phyloP scores from a whole-genome alignment of 1,140 invertebrate genomes.

The Pentalonia nigronervosa region DNA sequence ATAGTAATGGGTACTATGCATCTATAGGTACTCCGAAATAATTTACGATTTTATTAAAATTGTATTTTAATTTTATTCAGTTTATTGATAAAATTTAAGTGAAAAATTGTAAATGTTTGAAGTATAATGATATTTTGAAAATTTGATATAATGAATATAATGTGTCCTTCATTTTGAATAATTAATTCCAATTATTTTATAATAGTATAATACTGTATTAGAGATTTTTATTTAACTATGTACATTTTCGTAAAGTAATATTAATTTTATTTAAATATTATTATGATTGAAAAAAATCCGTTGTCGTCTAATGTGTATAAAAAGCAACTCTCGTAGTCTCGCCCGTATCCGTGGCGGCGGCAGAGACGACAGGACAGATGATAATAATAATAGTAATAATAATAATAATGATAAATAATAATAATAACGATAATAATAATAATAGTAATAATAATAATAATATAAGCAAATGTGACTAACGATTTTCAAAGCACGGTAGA shows the following conservation, averaged over 20 bases:
- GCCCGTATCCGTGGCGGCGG: not conserved
- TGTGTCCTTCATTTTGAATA: not conserved
- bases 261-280: not conserved
- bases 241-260: not conserved
- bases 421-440: conserved; percentile 48
- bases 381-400: conserved; percentile 3
- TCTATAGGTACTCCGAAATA: not conserved
- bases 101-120: not conserved
- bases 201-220: not conserved
- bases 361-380: conserved; percentile 31
- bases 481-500: conserved; percentile 54
- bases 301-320: conserved; percentile 15
- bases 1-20: not conserved
- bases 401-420: conserved; percentile 32
- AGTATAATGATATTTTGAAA: not conserved
- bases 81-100: not conserved
- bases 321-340: conserved; percentile 12
- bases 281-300: conserved; percentile 8
- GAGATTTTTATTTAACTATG: not conserved
- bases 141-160: not conserved
- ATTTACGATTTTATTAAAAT: not conserved
- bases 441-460: conserved; percentile 45
- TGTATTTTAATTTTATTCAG: not conserved
- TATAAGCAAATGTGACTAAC: conserved; percentile 54
- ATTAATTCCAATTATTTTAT: not conserved